These are phyloP conservation scores for Telenomus remus DNA, from an alignment of 1,140 invertebrate species.

Conservation along the genomic window DNA sequence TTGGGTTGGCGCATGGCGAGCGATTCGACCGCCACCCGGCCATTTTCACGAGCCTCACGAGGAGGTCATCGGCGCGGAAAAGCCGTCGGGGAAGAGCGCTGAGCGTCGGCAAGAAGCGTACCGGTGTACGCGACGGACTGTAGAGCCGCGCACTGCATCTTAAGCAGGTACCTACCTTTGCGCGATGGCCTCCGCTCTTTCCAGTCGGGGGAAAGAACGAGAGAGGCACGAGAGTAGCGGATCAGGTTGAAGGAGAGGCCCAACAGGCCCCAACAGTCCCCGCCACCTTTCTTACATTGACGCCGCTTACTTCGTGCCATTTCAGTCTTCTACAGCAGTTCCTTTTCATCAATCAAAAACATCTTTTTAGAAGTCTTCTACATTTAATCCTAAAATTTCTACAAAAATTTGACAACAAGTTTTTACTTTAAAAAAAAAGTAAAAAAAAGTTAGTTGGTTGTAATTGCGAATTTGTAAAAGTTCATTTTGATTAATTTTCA, in stretches of 20 bases:
- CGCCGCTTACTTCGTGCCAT: constrained; percentile 25
- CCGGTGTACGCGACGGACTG: constrained; percentile 67
- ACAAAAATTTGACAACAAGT: too few relatives aligned
- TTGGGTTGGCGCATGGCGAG: constrained; percentile 23
- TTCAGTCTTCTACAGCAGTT: constrained; percentile 14
- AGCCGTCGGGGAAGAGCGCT: constrained; percentile 18
- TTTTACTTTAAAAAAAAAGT: too few relatives aligned
- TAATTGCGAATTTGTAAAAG: too few relatives aligned
- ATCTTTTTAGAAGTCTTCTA: too few relatives aligned
- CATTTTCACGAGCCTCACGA: constrained; percentile 50
- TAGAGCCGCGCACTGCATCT: constrained; percentile 70
- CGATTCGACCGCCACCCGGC: constrained; percentile 52
- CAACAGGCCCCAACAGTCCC: constrained; percentile 3
- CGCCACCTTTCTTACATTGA: constrained; percentile 19
- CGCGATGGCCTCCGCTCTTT: constrained; percentile 60
- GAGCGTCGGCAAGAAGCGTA: constrained; percentile 39
- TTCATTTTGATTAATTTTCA: too few relatives aligned
- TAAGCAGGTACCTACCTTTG: constrained; percentile 69
- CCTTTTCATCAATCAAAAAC: neutral
- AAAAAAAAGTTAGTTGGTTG: too few relatives aligned
- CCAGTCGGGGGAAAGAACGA: constrained; percentile 60
- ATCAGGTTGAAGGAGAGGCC: constrained; percentile 40
- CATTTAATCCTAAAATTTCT: too few relatives aligned
- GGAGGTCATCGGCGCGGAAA: constrained; percentile 20
- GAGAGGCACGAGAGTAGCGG: constrained; percentile 29